Evolutionary conservation across 2,888 invertebrate genomes (phyloP), one percentile per base, ranked within the genome.

Genomic region (Hydriomena furcata): DNA sequence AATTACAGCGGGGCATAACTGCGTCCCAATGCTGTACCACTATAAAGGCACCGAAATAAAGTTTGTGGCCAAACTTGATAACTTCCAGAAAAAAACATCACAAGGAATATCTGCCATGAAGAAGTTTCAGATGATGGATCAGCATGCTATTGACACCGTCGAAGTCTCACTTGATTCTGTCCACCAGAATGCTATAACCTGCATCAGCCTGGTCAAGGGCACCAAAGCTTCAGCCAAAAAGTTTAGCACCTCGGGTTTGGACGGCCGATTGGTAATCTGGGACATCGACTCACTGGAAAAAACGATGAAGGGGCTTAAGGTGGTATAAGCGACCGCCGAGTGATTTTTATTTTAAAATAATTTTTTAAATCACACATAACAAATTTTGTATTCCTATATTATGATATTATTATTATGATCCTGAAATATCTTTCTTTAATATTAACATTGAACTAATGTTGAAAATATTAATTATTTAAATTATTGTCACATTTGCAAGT

Each of bases 151-250:
- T 6, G 97, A 97, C 78, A 95, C 94, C 25, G 94, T 93, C 28
- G 97, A 98, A 72, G 97, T 97, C 7, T 94, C 94, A 66, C 91
- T 99, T 60, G 97, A 97, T 75, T 98, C 99, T 0, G 94, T 98
- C 60, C 99, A 99, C 86, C 99, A 99, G 90, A 99, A 99, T 82
- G 97, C 99, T 28, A 98, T 99, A 60, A 96, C 96, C 65, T 96
- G 95, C 73, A 92, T 97, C 41, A 93, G 93, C 63, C 82, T 96
- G 28, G 95, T 94, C 79, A 91, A 92, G 45, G 97, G 96, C 0
- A 93, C 93, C 23, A 96, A 96, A 74, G 91, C 91, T 5, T 92
- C 93, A 51, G 94, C 95, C 37, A 92, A 91, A 37, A 97, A 97
- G 82, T 94, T 99, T 63, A 97, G 97, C 66, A 98, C 98, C 36